A percentile compares a stretch with the other conserved stretches of the same genome.
Evolutionary conservation across 1,140 invertebrate genomes (phyloP).

Genomic region (Drosophila athabasca): DNA sequence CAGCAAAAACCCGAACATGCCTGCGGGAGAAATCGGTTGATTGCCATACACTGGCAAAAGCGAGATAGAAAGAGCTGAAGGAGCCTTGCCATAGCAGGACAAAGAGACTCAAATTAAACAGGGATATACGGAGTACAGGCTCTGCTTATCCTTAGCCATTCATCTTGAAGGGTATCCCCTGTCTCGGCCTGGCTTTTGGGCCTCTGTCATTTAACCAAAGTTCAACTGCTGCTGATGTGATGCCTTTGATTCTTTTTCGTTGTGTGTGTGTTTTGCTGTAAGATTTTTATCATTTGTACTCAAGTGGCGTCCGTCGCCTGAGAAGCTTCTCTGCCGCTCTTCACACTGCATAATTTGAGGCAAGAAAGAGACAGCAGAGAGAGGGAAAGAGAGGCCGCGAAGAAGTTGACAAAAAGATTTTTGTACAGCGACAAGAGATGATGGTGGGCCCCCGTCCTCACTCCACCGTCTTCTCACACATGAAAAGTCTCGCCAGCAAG

Average conservation of each 20-base stretch:
- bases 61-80: too few relatives aligned
- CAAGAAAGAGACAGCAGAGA: not conserved
- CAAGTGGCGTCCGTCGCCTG: slow-evolving; percentile 67
- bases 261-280: slow-evolving; percentile 48
- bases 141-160: too few relatives aligned
- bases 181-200: not conserved
- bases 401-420: slow-evolving; percentile 73
- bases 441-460: slow-evolving; percentile 48
- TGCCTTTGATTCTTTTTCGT: slow-evolving; percentile 38
- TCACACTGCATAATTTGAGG: slow-evolving; percentile 79
- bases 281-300: slow-evolving; percentile 80
- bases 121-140: too few relatives aligned
- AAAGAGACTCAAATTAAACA: too few relatives aligned
- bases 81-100: too few relatives aligned
- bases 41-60: too few relatives aligned
- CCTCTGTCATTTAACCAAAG: slow-evolving; percentile 33
- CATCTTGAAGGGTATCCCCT: not conserved
- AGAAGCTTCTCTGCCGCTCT: slow-evolving; percentile 44
- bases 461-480: slow-evolving; percentile 18
- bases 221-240: slow-evolving; percentile 44
- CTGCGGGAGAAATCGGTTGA: too few relatives aligned
- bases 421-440: slow-evolving; percentile 77
- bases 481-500: slow-evolving; percentile 19
- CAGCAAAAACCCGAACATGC: too few relatives aligned
- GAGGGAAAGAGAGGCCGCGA: slow-evolving; percentile 27